phyloP scores from a whole-genome alignment of 1,140 invertebrate species.

The Elymnias hypermnestra region DNA sequence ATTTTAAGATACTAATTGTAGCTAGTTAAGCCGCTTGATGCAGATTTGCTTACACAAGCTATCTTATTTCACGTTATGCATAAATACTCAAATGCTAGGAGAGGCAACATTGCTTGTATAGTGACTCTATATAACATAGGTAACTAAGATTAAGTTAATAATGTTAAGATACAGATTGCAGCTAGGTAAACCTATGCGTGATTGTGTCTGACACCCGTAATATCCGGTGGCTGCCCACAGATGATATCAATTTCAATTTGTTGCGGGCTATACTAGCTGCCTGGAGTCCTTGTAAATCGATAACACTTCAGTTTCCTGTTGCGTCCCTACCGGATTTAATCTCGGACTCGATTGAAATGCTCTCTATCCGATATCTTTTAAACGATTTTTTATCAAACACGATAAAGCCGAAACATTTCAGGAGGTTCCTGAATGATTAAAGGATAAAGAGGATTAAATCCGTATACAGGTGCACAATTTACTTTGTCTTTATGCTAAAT shows the following conservation, averaged over 20 bases:
- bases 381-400: constrained; percentile 28
- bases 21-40: too few relatives aligned
- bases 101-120: too few relatives aligned
- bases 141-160: too few relatives aligned
- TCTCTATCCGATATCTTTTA: constrained; percentile 38
- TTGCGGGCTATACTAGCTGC: constrained; percentile 59
- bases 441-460: too few relatives aligned
- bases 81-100: too few relatives aligned
- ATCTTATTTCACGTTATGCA: too few relatives aligned
- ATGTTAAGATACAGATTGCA: constrained; percentile 20
- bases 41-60: too few relatives aligned
- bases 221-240: constrained; percentile 64
- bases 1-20: too few relatives aligned
- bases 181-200: constrained; percentile 15
- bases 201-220: constrained; percentile 69
- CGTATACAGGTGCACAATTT: too few relatives aligned
- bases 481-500: too few relatives aligned
- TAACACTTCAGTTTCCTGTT: constrained; percentile 67
- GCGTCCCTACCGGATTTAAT: constrained; percentile 57
- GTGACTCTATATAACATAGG: too few relatives aligned
- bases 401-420: constrained; percentile 4
- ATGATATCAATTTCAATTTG: constrained; percentile 75
- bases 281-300: constrained; percentile 59
- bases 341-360: constrained; percentile 53
- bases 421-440: too few relatives aligned